Conservation (phyloP, 2,888 invertebrate species). For the Melikaiella ostensackeni region DNA sequence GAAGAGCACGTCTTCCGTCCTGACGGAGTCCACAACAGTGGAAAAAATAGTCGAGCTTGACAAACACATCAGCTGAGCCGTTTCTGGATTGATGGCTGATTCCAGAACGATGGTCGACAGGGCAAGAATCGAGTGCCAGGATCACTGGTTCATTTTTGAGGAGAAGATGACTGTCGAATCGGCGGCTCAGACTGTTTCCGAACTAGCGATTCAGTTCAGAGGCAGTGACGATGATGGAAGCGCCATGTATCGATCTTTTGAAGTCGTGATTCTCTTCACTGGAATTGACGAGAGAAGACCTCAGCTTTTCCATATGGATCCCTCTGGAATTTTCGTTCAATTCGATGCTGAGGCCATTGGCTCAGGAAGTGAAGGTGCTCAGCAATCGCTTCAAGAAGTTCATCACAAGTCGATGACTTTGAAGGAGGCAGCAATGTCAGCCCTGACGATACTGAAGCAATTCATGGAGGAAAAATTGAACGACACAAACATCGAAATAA, state of each 20-base stretch:
- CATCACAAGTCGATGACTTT: conserved; percentile 91
- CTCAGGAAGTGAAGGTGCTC: conserved; percentile 99
- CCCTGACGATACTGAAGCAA: conserved; percentile 96
- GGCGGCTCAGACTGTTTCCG: conserved; percentile 98
- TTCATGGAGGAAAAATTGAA: conserved; percentile 99
- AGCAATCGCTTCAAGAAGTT: conserved; percentile 91
- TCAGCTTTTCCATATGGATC: conserved; percentile 98
- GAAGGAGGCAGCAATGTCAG: conserved; percentile 93
- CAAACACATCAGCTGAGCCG: conserved; percentile 97
- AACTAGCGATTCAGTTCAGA: conserved; percentile 99
- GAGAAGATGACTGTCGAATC: conserved; percentile 98
- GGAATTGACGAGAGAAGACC: conserved; percentile 96
- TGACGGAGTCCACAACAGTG: conserved; percentile 98
- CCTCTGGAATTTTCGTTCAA: conserved; percentile 98
- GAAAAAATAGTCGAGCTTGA: conserved; percentile 99
- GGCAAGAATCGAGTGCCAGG: conserved; percentile 98
- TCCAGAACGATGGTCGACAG: conserved; percentile 95
- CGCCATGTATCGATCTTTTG: conserved; percentile 98
- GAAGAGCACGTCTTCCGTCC: conserved; percentile 96
- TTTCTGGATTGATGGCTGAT: conserved; percentile 98
- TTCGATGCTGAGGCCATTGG: conserved; percentile 99
- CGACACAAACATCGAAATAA: conserved; percentile 97
- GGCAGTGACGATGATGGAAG: conserved; percentile 98
- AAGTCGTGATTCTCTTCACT: conserved; percentile 98
- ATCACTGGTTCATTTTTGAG: conserved; percentile 99